Base-by-base conservation (phyloP, 2,797 vertebrate genomes). In the Rhynchonycteris naso region DNA sequence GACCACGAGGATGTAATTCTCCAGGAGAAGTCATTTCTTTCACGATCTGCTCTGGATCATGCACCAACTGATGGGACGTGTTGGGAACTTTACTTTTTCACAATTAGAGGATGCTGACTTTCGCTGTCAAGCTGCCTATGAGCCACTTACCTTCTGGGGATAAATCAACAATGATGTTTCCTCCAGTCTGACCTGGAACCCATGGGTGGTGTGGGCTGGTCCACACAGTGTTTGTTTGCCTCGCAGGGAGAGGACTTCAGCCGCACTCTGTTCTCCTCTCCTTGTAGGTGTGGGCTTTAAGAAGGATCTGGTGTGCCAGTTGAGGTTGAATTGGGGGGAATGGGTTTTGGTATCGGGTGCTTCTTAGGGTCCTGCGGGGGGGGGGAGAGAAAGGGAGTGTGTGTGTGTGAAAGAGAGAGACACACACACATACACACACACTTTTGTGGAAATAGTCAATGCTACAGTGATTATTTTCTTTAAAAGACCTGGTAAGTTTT, bases 181-280 rank as follows among this genome's bases (percentile, higher is more conserved):
- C 38, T 66, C 56, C 2, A 0, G 33, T 33, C 33, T 75, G 16
- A 59, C 22, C 38, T 33, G 63, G n/a, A 10, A 11, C 38, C n/a
- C n/a, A 15, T 38, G 50, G 33, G 24, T n/a, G 30, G 8, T 4
- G 0, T 0, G 10, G 22, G 21, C 13, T 0, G 21, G 6, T 28
- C 38, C 22, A 1, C 10, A 4, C 66, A 11, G 66, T 3, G 19
- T 10, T 19, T 13, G 11, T 22, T 12, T 38, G 26, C 35, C 2
- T 14, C 13, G 26, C 50, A 38, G 65, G 65, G 8, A 4, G 50
- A 22, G 56, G 61, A 11, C 22, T 35, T 16, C 1, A 2, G 4
- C 16, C 10, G 8, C 13, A 4, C 7, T 5, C 7, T 58, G 26
- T 50, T 35, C 18, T 50, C 18, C 14, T 52, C 11, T 58, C 59